These are phyloP conservation scores for Eospalax fontanierii DNA, from an alignment of 2,797 vertebrate genomes.

Conservation along the genomic window DNA sequence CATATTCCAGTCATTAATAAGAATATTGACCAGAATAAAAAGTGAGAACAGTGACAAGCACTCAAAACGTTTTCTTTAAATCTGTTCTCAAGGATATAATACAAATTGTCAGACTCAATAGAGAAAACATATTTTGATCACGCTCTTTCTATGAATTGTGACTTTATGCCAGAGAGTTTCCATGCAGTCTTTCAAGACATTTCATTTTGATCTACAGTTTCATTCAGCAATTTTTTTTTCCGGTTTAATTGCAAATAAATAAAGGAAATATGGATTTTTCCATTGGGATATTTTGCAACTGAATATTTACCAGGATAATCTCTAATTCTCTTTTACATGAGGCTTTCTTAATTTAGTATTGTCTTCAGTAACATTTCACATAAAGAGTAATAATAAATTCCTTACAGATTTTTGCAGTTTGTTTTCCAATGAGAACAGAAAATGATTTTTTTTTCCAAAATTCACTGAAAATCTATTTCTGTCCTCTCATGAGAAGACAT, in stretches of 20 bases:
- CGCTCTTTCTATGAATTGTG: conserved; percentile 61
- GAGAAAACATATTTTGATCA: conserved; percentile 35
- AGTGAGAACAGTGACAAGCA: neutral
- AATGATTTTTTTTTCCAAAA: conserved; percentile 31
- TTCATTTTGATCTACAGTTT: conserved; percentile 64
- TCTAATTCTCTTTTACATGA: conserved; percentile 53
- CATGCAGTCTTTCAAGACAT: conserved; percentile 36
- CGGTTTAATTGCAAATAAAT: conserved; percentile 62
- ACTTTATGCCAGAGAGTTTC: neutral
- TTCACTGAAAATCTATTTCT: conserved; percentile 55
- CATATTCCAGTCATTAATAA: neutral
- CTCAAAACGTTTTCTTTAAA: conserved; percentile 33
- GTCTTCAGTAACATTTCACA: conserved; percentile 41
- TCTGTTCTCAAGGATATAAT: neutral
- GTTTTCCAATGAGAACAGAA: conserved; percentile 50
- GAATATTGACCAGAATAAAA: conserved; percentile 37
- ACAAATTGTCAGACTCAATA: conserved; percentile 12
- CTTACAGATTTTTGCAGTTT: conserved; percentile 61
- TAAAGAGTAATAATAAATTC: conserved; percentile 6
- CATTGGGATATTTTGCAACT: neutral
- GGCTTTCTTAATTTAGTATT: conserved; percentile 37
- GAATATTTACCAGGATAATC: conserved; percentile 52
- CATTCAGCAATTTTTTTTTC: conserved; percentile 53
- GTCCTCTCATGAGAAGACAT: neutral
- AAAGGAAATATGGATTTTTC: conserved; percentile 15